Percentiles rank a stretch among this genome's conserved stretches.
phyloP scores from a whole-genome alignment of 2,113 vertebrate species.

The Sinocyclocheilus rhinocerous region DNA sequence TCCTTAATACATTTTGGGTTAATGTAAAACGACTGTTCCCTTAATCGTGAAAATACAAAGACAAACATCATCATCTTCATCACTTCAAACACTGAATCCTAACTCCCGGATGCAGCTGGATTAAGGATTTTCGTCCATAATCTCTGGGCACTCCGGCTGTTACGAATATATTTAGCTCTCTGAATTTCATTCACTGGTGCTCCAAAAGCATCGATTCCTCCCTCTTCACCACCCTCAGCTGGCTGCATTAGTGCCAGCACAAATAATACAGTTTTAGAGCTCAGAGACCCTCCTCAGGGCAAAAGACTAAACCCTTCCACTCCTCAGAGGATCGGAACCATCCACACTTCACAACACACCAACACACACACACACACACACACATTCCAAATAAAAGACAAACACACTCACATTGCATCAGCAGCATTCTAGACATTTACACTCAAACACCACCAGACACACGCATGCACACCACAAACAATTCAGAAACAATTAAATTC shows the following conservation, averaged over 20 bases:
- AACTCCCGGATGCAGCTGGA: constrained; percentile 28
- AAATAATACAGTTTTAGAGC: constrained; percentile 43
- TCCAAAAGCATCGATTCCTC: constrained; percentile 36
- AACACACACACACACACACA: background rate
- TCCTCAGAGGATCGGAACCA: constrained; percentile 24
- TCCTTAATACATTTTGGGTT: background rate
- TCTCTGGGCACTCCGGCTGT: constrained; percentile 57
- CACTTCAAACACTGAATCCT: background rate
- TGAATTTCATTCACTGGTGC: constrained; percentile 35
- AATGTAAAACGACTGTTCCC: background rate
- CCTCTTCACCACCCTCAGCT: constrained; percentile 40
- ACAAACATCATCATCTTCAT: background rate
- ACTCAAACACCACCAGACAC: background rate
- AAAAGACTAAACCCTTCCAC: constrained; percentile 39
- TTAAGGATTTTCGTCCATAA: constrained; percentile 70
- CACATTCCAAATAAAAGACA: background rate
- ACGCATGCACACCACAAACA: constrained; percentile 8
- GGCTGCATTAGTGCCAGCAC: constrained; percentile 37
- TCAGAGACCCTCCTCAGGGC: constrained; percentile 43
- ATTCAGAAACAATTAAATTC: constrained; percentile 1
- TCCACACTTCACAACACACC: background rate
- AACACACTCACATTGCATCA: constrained; percentile 18
- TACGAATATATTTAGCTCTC: constrained; percentile 68
- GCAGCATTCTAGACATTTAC: constrained; percentile 3
- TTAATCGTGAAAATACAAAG: background rate